Evolutionary conservation across 2,113 vertebrate species (phyloP), one percentile per base, ranked within the genome.

Genomic region (Australoheros scitulus): DNA sequence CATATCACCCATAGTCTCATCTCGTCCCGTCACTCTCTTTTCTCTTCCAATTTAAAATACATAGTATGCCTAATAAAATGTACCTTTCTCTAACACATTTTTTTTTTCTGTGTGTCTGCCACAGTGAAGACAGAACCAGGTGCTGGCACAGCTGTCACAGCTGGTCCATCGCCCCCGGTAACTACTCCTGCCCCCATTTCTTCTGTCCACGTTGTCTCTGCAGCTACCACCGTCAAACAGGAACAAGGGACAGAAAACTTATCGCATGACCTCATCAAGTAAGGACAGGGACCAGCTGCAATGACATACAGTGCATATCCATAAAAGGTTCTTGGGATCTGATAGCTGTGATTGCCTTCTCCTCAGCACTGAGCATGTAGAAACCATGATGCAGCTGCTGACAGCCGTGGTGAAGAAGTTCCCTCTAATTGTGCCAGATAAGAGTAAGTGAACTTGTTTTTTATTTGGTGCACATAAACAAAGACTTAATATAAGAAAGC

Each of bases 121-220:
- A 75, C 94, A 99, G 98, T 99, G 90, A 99, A 99, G 94, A 96
- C 96, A 6, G 98, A 99, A 93, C 98, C 98, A 56, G 97, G 97
- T 81, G 92, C 90, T 11, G 58, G 81, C 61, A 94, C 93, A 61
- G 93, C 90, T 61, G 88, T 91, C 68, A 93, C 93, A 70, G 87
- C 91, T 77, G 87, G 58, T 84, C 85, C 91, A 1, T 89, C 90
- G 7, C 82, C 94, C 77, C 84, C 92, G 0, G 88, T 83, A 64
- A 81, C 88, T 1, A 52, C 77, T 57, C 61, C 92, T 1, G 63
- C 77, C 22, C 52, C 91, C 15, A 29, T 74, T n/a, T 81, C 92
- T 17, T 81, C 92, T 29, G 81, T 74, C 68, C 80, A 89, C 4
- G 87, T 93, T 7, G 87, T 94, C 52, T 95, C 96, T 74, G 93